Conservation (phyloP, 2,113 vertebrate genomes). For the Clarias magur region DNA sequence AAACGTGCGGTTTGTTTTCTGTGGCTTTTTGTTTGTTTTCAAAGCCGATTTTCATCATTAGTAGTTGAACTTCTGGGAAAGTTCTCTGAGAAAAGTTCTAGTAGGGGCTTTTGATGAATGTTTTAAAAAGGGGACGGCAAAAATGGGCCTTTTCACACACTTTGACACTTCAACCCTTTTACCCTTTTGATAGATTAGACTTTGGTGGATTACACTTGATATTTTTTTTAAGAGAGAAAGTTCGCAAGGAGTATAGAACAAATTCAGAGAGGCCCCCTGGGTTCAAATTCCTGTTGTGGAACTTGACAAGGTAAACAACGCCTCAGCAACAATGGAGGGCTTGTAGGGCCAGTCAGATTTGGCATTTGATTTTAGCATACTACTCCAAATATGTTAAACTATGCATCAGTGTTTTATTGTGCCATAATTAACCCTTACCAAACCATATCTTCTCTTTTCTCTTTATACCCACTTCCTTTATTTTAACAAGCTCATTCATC, state of each 20-base stretch:
- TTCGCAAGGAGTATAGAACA: background rate
- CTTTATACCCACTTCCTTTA: background rate
- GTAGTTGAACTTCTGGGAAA: slow-evolving; percentile 36
- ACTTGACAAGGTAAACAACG: too few relatives aligned
- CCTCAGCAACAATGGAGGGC: background rate
- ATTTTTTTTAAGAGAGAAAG: background rate
- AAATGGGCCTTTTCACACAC: background rate
- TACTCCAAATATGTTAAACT: background rate
- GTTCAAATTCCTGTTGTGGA: slow-evolving; percentile 11
- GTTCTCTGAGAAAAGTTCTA: slow-evolving; percentile 33
- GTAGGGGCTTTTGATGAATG: slow-evolving; percentile 10
- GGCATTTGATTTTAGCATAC: background rate
- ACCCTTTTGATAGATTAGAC: slow-evolving; percentile 7
- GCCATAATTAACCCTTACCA: too few relatives aligned
- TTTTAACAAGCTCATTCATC: too few relatives aligned
- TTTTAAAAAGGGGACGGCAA: slow-evolving; percentile 3
- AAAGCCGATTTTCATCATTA: slow-evolving; percentile 54
- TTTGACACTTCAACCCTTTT: slow-evolving; percentile 14
- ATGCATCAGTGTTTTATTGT: background rate
- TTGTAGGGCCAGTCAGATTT: background rate
- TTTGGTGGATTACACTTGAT: slow-evolving; percentile 13
- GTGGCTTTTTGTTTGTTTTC: slow-evolving; percentile 45
- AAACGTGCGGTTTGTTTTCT: slow-evolving; percentile 54
- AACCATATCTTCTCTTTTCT: background rate
- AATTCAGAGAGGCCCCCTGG: background rate